Evolutionary conservation across 2,888 invertebrate species (phyloP).

Genomic region (Coenonympha arcania): DNA sequence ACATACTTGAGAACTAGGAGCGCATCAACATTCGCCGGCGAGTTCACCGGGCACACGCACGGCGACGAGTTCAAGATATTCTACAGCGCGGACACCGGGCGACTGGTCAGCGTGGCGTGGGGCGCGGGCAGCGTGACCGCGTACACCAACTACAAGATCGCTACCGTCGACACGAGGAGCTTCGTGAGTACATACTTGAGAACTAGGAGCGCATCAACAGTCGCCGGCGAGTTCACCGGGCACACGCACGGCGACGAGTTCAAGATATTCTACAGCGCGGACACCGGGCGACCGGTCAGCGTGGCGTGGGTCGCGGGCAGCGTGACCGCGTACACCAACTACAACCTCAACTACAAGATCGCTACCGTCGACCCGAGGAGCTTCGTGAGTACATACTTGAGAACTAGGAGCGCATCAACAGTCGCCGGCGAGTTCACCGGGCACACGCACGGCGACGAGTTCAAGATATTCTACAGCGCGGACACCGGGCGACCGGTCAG

Average conservation of each 20-base stretch:
- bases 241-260: constrained; percentile 86
- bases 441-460: constrained; percentile 84
- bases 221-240: constrained; percentile 86
- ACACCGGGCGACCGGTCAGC: constrained; percentile 73
- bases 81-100: constrained; percentile 70
- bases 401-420: too few relatives aligned
- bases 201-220: constrained; percentile 83
- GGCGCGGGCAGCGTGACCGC: constrained; percentile 87
- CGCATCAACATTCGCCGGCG: too few relatives aligned
- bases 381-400: too few relatives aligned
- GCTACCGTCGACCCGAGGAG: too few relatives aligned
- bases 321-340: constrained; percentile 83
- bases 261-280: constrained; percentile 77
- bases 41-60: constrained; percentile 89
- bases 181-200: constrained; percentile 74
- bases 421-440: constrained; percentile 90
- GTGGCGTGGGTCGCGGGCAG: constrained; percentile 89
- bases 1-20: too few relatives aligned
- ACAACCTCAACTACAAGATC: too few relatives aligned
- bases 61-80: constrained; percentile 82
- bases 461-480: constrained; percentile 78
- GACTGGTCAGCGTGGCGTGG: constrained; percentile 81
- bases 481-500: constrained; percentile 73
- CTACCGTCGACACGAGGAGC: constrained; percentile 76
- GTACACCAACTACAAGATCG: constrained; percentile 81